phyloP scores from a whole-genome alignment of 2,888 invertebrate species.

The Barypeithes pellucidus region DNA sequence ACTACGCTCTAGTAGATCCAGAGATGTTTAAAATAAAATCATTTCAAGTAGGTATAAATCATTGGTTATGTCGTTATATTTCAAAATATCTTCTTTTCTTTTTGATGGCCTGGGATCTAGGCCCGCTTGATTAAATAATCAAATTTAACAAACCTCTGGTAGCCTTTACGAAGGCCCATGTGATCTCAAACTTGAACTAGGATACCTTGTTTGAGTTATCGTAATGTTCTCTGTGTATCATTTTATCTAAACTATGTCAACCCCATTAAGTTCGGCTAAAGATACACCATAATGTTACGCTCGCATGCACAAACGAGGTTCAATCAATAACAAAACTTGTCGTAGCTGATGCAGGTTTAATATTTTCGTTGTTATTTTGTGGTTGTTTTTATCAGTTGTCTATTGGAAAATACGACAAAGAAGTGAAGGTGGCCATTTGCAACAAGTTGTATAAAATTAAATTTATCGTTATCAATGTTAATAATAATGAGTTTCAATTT shows the following conservation, averaged over 20 bases:
- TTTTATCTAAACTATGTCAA: slow-evolving; percentile 26
- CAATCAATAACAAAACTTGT: slow-evolving; percentile 17
- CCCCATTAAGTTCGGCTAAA: slow-evolving; percentile 22
- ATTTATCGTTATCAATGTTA: too few relatives aligned
- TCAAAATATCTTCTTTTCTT: too few relatives aligned
- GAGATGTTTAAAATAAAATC: too few relatives aligned
- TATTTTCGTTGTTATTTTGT: slow-evolving; percentile 16
- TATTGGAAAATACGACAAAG: neutral
- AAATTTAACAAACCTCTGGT: too few relatives aligned
- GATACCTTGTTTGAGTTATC: slow-evolving; percentile 6
- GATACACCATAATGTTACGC: slow-evolving; percentile 15
- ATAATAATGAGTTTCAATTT: too few relatives aligned
- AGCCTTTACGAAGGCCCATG: neutral
- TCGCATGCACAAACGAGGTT: slow-evolving; percentile 26
- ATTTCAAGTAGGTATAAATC: too few relatives aligned
- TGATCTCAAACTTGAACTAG: neutral
- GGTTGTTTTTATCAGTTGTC: slow-evolving; percentile 12
- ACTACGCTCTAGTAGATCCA: too few relatives aligned
- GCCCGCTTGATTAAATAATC: too few relatives aligned
- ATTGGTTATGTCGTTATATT: too few relatives aligned
- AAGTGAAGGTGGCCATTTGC: too few relatives aligned
- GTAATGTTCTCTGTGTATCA: slow-evolving; percentile 11
- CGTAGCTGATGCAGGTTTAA: slow-evolving; percentile 8
- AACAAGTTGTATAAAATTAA: too few relatives aligned
- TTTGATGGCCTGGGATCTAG: too few relatives aligned